A percentile compares a stretch with the other conserved stretches of the same genome.
Conservation (phyloP, 2,113 vertebrate species). For the Girardinichthys multiradiatus region DNA sequence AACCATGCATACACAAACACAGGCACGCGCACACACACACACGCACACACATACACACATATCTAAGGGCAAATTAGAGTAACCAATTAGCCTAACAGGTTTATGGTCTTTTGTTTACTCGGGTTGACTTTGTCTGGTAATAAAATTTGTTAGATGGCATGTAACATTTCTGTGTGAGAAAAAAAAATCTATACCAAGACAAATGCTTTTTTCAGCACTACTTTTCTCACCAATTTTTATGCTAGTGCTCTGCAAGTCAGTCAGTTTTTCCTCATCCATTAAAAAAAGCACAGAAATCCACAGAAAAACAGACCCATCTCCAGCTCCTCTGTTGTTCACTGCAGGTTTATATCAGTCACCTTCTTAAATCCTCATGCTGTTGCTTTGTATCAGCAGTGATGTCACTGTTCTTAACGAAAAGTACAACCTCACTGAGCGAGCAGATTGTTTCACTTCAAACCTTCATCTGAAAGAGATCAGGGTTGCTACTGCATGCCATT, state of each 20-base stretch:
- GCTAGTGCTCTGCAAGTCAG: not conserved
- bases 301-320: conserved; percentile 30
- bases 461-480: conserved; percentile 52
- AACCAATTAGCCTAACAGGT: no score
- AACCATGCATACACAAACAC: no score
- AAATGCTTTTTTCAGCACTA: not conserved
- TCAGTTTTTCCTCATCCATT: not conserved
- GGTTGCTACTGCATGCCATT: conserved; percentile 47
- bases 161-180: not conserved
- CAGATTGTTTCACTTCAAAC: conserved; percentile 49
- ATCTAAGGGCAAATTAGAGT: no score
- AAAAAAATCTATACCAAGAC: not conserved
- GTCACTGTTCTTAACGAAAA: conserved; percentile 37
- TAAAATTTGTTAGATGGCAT: no score
- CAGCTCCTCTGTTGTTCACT: conserved; percentile 29
- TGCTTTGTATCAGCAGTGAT: conserved; percentile 27
- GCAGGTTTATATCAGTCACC: conserved; percentile 54
- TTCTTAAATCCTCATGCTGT: conserved; percentile 42
- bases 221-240: not conserved
- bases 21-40: no score
- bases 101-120: no score
- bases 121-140: no score
- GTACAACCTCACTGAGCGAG: conserved; percentile 20
- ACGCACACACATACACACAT: no score
- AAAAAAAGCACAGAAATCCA: conserved; percentile 48